These are phyloP conservation scores for Microtus oregoni DNA, from an alignment of 2,113 vertebrate species.

Conservation along the genomic window DNA sequence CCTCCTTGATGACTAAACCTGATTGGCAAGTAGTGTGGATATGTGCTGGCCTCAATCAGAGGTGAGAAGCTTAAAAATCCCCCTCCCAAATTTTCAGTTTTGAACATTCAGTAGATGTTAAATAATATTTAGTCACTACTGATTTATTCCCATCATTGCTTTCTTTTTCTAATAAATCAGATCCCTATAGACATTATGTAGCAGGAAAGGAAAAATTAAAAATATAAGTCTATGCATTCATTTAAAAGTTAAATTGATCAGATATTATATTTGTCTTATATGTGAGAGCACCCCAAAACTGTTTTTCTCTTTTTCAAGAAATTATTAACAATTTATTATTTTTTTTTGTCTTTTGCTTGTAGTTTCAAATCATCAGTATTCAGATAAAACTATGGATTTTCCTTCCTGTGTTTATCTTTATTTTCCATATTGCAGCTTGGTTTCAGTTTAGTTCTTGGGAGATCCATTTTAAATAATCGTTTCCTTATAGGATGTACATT, in stretches of 20 bases:
- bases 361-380: not conserved
- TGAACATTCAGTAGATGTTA: constrained; percentile 32
- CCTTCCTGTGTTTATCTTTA: not conserved
- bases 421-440: constrained; percentile 29
- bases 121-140: not conserved
- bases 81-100: constrained; percentile 10
- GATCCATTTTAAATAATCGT: constrained; percentile 6
- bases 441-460: constrained; percentile 39
- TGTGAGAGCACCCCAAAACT: not conserved
- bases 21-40: not conserved
- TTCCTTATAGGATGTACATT: not conserved
- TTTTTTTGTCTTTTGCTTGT: not conserved
- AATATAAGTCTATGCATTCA: constrained; percentile 11
- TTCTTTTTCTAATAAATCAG: constrained; percentile 28
- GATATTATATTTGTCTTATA: constrained; percentile 17
- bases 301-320: not conserved
- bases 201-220: constrained; percentile 13
- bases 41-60: constrained; percentile 7
- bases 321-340: constrained; percentile 1
- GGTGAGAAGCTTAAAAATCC: not conserved
- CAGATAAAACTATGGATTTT: not conserved
- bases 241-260: constrained; percentile 13
- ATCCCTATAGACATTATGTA: not conserved
- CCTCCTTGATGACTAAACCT: constrained; percentile 8
- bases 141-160: not conserved